Base-by-base conservation (phyloP, 2,888 invertebrate genomes). In the Stenodema calcarata region DNA sequence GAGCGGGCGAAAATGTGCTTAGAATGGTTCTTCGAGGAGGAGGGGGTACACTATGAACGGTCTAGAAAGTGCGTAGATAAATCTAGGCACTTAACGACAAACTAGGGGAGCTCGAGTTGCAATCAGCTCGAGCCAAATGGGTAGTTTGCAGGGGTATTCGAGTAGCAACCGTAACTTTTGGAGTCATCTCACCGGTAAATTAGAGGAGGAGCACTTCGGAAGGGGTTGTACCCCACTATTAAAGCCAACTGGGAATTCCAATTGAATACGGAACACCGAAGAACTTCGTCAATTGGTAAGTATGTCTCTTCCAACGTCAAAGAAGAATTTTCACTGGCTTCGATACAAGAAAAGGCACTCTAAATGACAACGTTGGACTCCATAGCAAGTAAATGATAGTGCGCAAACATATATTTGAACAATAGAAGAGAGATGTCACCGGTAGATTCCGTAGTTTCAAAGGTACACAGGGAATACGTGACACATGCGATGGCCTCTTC, bases 1-100 rank as follows among this genome's bases (percentile, higher is more conserved):
- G 73, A 62, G 73, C 73, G 35, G 73, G 73, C 41, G 73, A 73
- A 73, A 73, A 73, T 73, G 35, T 41, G 73, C 73, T 35, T n/a
- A 14, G 35, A 41, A 35, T 28, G 73, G 62, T 62, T 62, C 62
- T 23, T 18, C 62, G 62, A 62, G 7, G 35, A 7, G 35, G 35
- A 35, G 35, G 62, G 47, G 47, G 47, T 62, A 62, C 62, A 62
- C 62, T 62, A 62, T 62, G 62, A 62, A 62, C 62, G 62, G 62
- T 62, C 62, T 23, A 62, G 62, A 62, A 62, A 23, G 62, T 62
- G 62, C 62, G 62, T 62, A 62, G 62, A 62, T 62, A 62, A 62
- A 62, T 62, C 62, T 62, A 62, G 62, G 23, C 62, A 62, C 62
- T 62, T 62, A 62, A 62, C 23, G 62, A 62, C 62, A 62, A 62